Base-by-base conservation (phyloP, 1,140 invertebrate genomes). In the Bombus huntii region DNA sequence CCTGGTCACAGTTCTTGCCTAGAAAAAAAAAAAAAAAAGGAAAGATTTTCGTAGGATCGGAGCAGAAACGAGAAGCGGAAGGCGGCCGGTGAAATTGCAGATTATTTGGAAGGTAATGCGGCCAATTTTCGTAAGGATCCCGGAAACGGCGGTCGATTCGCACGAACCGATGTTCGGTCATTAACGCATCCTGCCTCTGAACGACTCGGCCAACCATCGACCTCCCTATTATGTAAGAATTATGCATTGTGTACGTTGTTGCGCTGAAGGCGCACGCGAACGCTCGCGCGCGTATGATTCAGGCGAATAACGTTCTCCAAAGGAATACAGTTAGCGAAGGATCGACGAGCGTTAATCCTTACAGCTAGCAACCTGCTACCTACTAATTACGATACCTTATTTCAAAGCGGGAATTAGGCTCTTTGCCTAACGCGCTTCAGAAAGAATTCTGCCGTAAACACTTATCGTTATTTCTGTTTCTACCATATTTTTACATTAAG, bases 171-270 rank as follows among this genome's bases (percentile, higher is more conserved):
- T 34, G 34, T 79, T 53, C 42, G 47, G 18, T n/a, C 59, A 88
- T 89, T 76, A 88, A 77, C 86, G 74, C 87, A 90, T 90, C 88
- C 89, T 83, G 82, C 34, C 81, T 85, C 68, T 79, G 79, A 90
- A 90, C 71, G 72, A 86, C 86, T 83, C 88, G 81, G 73, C 80
- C 76, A 90, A 70, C 39, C 62, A 72, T 62, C 68, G 78, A 44
- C 42, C 78, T 44, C 28, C 25, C 47, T 34, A 28, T 90, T 90
- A 90, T 86, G 88, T 73, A 87, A 89, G 79, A 25, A 62, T 90
- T 87, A 80, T 42, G 68, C 77, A 84, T 87, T 84, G 57, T 77
- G 31, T 59, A 37, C 80, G 18, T 53, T 53, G 10, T 34, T 47
- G 42, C 72, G 39, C 34, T 25, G 34, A 57, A 71, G 37, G 37